These are phyloP conservation scores for Otis tarda DNA, from an alignment of 2,113 vertebrate species.

Conservation along the genomic window DNA sequence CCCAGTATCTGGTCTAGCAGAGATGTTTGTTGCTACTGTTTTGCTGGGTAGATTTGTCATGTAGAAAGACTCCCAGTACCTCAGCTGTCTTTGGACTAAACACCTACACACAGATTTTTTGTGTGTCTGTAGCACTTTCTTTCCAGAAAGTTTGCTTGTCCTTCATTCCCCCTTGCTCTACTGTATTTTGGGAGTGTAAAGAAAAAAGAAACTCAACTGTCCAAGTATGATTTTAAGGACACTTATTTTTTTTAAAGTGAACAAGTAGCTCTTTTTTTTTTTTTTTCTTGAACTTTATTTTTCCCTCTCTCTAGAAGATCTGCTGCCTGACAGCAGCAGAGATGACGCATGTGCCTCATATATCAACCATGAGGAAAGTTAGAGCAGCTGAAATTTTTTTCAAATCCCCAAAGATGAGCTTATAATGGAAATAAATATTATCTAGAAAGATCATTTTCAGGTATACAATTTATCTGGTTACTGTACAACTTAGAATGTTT, in stretches of 20 bases:
- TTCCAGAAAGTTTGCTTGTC: background rate
- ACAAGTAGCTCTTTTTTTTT: background rate
- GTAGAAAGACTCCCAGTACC: background rate
- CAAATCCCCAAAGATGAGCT: background rate
- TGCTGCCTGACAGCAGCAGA: background rate
- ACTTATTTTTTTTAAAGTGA: background rate
- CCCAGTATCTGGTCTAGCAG: background rate
- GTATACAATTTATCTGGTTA: background rate
- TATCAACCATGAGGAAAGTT: background rate
- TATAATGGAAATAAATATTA: constrained; percentile 4
- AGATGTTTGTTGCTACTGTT: background rate
- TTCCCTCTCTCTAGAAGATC: background rate
- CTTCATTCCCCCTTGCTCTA: rapidly evolving
- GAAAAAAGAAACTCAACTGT: background rate
- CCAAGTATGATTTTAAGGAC: background rate
- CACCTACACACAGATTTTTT: background rate
- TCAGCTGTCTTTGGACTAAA: background rate
- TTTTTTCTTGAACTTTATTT: background rate
- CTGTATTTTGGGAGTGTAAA: background rate
- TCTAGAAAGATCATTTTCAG: background rate
- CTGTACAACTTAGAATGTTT: background rate
- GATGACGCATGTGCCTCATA: background rate
- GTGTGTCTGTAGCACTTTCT: background rate
- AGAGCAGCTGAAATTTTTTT: background rate
- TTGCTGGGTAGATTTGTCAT: background rate